Percentiles rank a stretch among this genome's conserved stretches.
Conservation (phyloP, 2,888 invertebrate species). For the Stenchaetothrips biformis region DNA sequence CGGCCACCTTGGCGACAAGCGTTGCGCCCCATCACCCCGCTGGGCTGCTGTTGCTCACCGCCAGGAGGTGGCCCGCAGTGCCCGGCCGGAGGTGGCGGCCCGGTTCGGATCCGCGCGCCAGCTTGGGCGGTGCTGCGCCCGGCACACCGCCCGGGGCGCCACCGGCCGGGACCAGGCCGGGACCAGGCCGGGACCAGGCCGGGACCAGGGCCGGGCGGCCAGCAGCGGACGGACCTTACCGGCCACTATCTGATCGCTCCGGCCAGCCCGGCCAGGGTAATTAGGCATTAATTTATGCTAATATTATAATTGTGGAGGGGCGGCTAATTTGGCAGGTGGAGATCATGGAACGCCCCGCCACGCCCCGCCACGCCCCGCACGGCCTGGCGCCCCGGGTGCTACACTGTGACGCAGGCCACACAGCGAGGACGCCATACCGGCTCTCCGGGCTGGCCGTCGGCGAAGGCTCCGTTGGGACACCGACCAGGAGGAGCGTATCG, state of each 20-base stretch:
- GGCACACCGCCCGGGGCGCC: slow-evolving; percentile 2
- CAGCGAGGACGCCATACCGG: background rate
- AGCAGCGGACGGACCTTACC: background rate
- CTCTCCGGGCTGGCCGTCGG: background rate
- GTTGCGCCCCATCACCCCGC: too few species aligned
- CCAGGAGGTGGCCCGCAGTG: too few species aligned
- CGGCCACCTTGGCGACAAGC: too few species aligned
- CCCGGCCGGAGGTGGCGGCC: background rate
- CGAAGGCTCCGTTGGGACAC: background rate
- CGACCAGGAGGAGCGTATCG: background rate
- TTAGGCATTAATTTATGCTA: slow-evolving; percentile 25
- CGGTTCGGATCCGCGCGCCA: background rate
- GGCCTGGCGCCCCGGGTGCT: slow-evolving; percentile 9
- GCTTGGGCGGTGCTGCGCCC: background rate
- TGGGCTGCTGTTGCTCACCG: too few species aligned
- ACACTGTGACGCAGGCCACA: background rate
- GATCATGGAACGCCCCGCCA: background rate
- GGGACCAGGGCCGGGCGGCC: too few species aligned
- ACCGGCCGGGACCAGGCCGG: background rate
- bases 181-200: too few species aligned
- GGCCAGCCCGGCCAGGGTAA: background rate
- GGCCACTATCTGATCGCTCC: slow-evolving; percentile 2
- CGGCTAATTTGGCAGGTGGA: slow-evolving; percentile 22
- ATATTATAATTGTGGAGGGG: slow-evolving; percentile 21
- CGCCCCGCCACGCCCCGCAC: background rate